A percentile compares a stretch with the other conserved stretches of the same genome.
These are phyloP conservation scores for Trachelus iudaicus DNA, from an alignment of 2,888 invertebrate genomes.

Conservation along the genomic window DNA sequence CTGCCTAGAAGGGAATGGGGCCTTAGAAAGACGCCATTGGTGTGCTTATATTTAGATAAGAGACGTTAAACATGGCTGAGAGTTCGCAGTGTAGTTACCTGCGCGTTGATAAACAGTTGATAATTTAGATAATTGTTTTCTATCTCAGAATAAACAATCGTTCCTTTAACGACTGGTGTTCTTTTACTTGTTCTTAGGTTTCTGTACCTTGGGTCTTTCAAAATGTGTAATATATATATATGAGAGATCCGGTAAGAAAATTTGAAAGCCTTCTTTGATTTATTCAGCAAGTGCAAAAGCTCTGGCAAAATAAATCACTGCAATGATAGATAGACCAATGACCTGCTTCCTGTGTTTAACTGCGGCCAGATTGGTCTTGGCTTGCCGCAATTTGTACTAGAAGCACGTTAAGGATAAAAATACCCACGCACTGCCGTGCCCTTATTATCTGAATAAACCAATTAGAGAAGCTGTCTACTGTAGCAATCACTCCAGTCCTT, in stretches of 20 bases:
- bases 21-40: not conserved
- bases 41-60: not conserved
- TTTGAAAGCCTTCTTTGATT: not conserved
- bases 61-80: not conserved
- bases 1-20: not conserved
- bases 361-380: constrained; percentile 38
- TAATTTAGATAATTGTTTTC: not conserved
- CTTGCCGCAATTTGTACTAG: constrained; percentile 42
- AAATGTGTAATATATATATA: not conserved
- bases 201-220: not conserved
- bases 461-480: constrained; percentile 41
- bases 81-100: not conserved
- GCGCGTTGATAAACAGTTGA: not conserved
- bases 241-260: not conserved
- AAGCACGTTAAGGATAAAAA: constrained; percentile 40
- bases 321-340: constrained; percentile 48
- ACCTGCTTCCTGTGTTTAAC: constrained; percentile 51
- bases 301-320: constrained; percentile 33
- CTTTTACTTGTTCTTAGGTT: not conserved
- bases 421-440: constrained; percentile 21
- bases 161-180: not conserved
- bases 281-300: constrained; percentile 13
- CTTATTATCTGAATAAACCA: constrained; percentile 45
- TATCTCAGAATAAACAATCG: not conserved
- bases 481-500: constrained; percentile 31